These are phyloP conservation scores for Neomonachus schauinslandi DNA, from an alignment of 2,113 vertebrate species.

Conservation along the genomic window DNA sequence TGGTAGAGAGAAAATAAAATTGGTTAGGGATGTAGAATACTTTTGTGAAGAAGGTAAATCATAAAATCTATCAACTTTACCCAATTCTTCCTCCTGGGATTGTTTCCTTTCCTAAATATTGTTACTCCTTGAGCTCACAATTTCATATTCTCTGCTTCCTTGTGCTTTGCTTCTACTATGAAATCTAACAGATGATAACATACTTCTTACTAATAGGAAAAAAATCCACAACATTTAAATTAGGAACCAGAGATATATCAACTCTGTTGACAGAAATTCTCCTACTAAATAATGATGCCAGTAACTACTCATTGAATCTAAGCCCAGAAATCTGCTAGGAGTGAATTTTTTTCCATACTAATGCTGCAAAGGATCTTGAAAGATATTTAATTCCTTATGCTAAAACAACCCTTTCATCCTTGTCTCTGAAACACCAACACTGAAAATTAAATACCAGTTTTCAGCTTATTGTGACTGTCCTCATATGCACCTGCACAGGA, in stretches of 20 bases:
- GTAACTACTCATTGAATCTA: conserved; percentile 59
- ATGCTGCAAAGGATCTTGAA: conserved; percentile 9
- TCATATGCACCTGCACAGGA: not conserved
- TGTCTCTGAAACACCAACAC: not conserved
- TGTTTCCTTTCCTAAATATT: not conserved
- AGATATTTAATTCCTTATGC: conserved; percentile 57
- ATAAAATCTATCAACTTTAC: conserved; percentile 4
- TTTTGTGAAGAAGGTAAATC: conserved; percentile 10
- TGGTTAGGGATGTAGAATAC: not conserved
- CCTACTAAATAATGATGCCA: conserved; percentile 65
- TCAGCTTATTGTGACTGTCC: not conserved
- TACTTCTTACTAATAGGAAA: conserved; percentile 43
- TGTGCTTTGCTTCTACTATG: conserved; percentile 20
- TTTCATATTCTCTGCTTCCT: conserved; percentile 30
- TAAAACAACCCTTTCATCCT: conserved; percentile 41
- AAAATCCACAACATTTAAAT: conserved; percentile 26
- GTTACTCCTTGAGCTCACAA: not conserved
- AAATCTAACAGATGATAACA: conserved; percentile 54
- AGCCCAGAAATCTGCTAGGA: conserved; percentile 32
- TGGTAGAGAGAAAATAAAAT: not conserved
- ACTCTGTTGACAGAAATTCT: conserved; percentile 56
- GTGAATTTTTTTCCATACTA: conserved; percentile 14
- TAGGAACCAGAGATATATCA: conserved; percentile 57
- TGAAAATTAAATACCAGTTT: not conserved
- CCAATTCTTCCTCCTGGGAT: conserved; percentile 12